Evolutionary conservation across 2,888 invertebrate genomes (phyloP).

Genomic region (Cabera pusaria): DNA sequence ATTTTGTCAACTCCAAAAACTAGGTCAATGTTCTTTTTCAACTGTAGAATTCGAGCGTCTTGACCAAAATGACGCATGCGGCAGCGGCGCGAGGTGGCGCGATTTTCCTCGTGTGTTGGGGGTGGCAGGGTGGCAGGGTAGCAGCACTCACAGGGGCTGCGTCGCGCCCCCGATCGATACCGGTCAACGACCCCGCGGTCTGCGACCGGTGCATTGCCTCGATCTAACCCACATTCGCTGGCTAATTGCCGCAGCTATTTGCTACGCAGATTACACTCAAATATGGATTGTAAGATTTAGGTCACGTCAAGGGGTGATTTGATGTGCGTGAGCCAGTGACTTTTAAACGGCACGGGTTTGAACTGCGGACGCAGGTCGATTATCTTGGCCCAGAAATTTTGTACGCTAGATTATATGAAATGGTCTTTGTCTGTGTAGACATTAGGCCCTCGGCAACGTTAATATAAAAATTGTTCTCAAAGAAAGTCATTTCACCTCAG

Average conservation of each 20-base stretch:
- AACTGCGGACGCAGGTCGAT: constrained; percentile 11
- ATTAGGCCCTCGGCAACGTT: no score
- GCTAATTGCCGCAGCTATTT: constrained; percentile 56
- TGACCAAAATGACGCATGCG: constrained; percentile 77
- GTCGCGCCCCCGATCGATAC: constrained; percentile 76
- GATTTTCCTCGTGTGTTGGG: constrained; percentile 55
- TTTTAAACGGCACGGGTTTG: constrained; percentile 18
- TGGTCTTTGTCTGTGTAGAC: no score
- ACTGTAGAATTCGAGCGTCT: constrained; percentile 36
- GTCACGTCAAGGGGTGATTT: constrained; percentile 41
- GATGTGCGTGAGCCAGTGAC: constrained; percentile 16
- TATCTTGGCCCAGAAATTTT: no score
- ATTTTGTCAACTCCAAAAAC: constrained; percentile 19
- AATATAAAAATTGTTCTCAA: no score
- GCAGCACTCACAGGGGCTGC: constrained; percentile 56
- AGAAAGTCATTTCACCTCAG: no score
- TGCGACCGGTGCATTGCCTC: constrained; percentile 72
- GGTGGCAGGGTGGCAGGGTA: constrained; percentile 54
- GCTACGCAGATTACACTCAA: constrained; percentile 59
- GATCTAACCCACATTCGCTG: constrained; percentile 70
- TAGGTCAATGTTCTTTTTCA: constrained; percentile 35
- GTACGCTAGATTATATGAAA: no score
- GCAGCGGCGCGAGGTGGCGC: constrained; percentile 46
- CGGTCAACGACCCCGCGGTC: constrained; percentile 77
- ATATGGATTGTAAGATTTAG: constrained; percentile 60